Conservation (phyloP, 2,888 invertebrate species). For the Seira musarum region DNA sequence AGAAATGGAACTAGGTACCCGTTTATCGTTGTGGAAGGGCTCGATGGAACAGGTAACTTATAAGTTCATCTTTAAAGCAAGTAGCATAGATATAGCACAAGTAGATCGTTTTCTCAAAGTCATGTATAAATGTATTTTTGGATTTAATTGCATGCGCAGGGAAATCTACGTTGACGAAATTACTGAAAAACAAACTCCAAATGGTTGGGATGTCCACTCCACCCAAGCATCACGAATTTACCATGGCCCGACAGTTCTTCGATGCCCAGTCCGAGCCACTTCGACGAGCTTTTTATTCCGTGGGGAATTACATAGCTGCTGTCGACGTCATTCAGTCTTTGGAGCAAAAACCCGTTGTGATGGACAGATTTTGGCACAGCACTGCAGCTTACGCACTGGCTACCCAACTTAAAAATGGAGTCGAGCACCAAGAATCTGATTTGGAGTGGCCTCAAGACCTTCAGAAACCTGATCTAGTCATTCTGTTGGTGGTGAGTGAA, state of each 20-base stretch:
- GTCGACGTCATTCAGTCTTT: slow-evolving; percentile 72
- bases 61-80: no score
- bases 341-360: slow-evolving; percentile 73
- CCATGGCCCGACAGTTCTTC: slow-evolving; percentile 71
- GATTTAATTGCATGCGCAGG: slow-evolving; percentile 70
- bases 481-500: slow-evolving; percentile 73
- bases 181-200: slow-evolving; percentile 71
- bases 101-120: no score
- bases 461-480: slow-evolving; percentile 73
- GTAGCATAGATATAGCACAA: no score
- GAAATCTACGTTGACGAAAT: slow-evolving; percentile 72
- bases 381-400: slow-evolving; percentile 73
- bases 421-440: slow-evolving; percentile 67
- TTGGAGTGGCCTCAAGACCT: slow-evolving; percentile 74
- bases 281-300: slow-evolving; percentile 73
- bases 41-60: slow-evolving; percentile 74
- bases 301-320: slow-evolving; percentile 74
- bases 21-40: slow-evolving; percentile 74
- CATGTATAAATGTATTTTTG: no score
- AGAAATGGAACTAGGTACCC: slow-evolving; percentile 69
- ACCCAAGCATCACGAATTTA: slow-evolving; percentile 68
- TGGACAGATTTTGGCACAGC: slow-evolving; percentile 75
- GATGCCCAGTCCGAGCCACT: slow-evolving; percentile 71
- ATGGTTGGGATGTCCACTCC: slow-evolving; percentile 72
- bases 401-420: slow-evolving; percentile 69